Evolutionary conservation across 2,888 invertebrate genomes (phyloP).

Genomic region (Drosophila rellima): DNA sequence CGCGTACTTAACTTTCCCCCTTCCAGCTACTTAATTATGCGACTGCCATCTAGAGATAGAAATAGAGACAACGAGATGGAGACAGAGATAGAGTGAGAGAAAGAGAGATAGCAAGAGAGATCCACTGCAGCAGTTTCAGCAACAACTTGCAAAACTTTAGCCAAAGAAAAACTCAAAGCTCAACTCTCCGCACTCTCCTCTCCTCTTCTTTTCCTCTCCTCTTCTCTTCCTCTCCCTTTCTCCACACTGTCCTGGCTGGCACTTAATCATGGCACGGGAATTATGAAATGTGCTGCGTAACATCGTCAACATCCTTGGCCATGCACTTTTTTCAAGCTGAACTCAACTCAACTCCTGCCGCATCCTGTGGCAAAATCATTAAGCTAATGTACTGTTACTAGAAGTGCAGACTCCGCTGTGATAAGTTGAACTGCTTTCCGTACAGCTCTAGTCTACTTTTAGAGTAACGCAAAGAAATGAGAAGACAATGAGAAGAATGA

Average conservation of each 20-base stretch:
- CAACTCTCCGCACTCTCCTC: conserved; percentile 8
- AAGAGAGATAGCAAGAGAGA: neutral
- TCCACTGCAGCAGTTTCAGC: conserved; percentile 30
- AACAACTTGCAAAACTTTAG: conserved; percentile 64
- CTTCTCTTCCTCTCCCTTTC: neutral
- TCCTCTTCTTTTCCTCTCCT: neutral
- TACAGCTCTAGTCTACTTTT: conserved; percentile 28
- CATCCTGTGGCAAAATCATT: conserved; percentile 62
- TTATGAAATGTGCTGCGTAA: conserved; percentile 79
- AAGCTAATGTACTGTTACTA: conserved; percentile 71
- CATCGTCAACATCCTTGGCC: conserved; percentile 45
- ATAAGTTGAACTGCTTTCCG: conserved; percentile 31
- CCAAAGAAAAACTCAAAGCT: conserved; percentile 56
- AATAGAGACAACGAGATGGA: neutral
- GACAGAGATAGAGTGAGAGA: neutral
- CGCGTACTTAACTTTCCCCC: conserved; percentile 16
- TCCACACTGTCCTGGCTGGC: conserved; percentile 1
- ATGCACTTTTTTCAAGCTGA: conserved; percentile 34
- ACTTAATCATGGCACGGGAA: conserved; percentile 73
- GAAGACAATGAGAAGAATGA: too few relatives aligned
- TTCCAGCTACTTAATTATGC: conserved; percentile 57
- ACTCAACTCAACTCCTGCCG: neutral
- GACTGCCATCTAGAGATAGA: conserved; percentile 28
- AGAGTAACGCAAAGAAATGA: neutral
- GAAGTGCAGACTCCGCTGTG: conserved; percentile 20